Evolutionary conservation across 2,113 vertebrate genomes (phyloP), one percentile per base, ranked within the genome.

Genomic region (Formicarius rufipectus): DNA sequence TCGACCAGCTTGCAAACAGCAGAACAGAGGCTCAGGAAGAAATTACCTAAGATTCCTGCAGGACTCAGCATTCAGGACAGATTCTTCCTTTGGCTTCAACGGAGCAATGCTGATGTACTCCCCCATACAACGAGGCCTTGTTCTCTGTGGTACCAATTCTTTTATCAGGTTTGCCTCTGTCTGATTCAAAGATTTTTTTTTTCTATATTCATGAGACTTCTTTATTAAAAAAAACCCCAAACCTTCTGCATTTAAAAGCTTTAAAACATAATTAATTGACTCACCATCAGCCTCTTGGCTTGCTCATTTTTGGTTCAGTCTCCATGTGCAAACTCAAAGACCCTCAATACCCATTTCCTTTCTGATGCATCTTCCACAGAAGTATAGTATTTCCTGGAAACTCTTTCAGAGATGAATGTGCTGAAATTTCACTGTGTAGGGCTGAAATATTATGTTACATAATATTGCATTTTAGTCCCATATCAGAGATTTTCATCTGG

Each of bases 391-490:
- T 92, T 59, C 37, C 78, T 71, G 60, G 53, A 91, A 92, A 93
- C 47, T n/a, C 50, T 89, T 82, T 42, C 40, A 75, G 47, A 95
- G 37, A 92, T 71, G 24, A 93, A 88, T 79, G 71, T 84, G 31
- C 58, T 91, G 63, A 89, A 88, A 84, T 77, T 95, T 95, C 91
- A 93, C 59, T 23, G n/a, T 49, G 56, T 74, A 94, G 71, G 42
- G 64, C 75, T 50, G 81, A 85, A 95, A 72, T 77, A 94, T 55
- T 53, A 40, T 33, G 87, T 95, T 90, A 92, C 2, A 7, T 93
- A 96, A 56, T 67, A 94, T 47, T 33, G 25, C 86, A 82, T 90
- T 97, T 93, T 67, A 83, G 76, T 88, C 71, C 83, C 74, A 87
- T 69, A 76, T 58, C 14, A 84, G 22, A 93, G 52, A 84, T 95